These are phyloP conservation scores for Rhagologus leucostigma DNA, from an alignment of 2,113 vertebrate species.

Conservation along the genomic window DNA sequence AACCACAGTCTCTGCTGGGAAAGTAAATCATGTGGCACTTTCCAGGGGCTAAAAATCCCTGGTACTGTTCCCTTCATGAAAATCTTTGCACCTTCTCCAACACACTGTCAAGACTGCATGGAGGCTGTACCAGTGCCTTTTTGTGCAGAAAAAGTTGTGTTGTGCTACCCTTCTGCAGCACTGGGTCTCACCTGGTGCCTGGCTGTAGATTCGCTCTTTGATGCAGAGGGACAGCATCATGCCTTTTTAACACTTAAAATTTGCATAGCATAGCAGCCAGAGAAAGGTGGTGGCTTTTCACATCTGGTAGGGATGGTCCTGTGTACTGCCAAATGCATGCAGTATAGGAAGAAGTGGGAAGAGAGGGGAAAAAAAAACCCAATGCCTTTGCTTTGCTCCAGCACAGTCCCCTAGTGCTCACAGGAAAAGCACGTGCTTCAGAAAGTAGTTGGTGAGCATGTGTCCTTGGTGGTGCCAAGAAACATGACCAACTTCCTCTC, in stretches of 20 bases:
- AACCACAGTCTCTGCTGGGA: background rate
- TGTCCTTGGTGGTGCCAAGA: background rate
- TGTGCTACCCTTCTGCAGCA: background rate
- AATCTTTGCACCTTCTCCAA: background rate
- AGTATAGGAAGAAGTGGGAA: background rate
- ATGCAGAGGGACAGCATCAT: background rate
- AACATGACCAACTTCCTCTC: background rate
- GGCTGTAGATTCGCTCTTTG: background rate
- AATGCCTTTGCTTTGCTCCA: background rate
- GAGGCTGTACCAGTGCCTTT: background rate
- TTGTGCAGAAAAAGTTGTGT: background rate
- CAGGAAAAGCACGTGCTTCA: background rate
- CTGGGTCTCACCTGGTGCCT: background rate
- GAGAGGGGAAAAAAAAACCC: fast-evolving
- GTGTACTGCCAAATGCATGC: fast-evolving
- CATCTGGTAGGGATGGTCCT: background rate
- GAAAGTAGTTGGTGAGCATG: background rate
- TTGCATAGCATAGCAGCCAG: background rate
- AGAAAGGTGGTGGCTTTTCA: background rate
- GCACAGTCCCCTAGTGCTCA: background rate
- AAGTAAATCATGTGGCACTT: background rate
- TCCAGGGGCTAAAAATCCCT: background rate
- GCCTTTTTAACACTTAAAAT: background rate
- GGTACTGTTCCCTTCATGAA: background rate
- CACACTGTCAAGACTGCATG: background rate